These are phyloP conservation scores for Parambassis ranga DNA, from an alignment of 2,797 vertebrate species.

Conservation along the genomic window DNA sequence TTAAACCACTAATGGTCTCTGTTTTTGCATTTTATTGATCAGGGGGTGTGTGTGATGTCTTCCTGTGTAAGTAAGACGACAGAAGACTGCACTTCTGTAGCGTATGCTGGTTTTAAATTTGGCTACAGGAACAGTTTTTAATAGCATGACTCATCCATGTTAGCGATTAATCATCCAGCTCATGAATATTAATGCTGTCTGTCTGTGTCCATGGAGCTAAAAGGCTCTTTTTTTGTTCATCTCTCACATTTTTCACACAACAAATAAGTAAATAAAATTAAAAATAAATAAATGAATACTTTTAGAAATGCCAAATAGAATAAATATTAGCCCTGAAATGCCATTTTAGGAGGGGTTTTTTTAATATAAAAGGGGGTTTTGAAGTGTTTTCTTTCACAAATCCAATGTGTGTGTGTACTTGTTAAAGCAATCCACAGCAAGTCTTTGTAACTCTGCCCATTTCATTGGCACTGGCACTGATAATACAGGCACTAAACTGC, in stretches of 20 bases:
- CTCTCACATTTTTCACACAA: slow-evolving; percentile 27
- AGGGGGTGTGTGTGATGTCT: background rate
- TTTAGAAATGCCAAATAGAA: slow-evolving; percentile 23
- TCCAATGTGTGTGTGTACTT: background rate
- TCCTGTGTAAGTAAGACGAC: slow-evolving; percentile 11
- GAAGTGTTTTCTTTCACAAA: slow-evolving; percentile 1
- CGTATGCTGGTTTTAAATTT: slow-evolving; percentile 50
- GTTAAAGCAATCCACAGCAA: slow-evolving; percentile 8
- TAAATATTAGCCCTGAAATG: background rate
- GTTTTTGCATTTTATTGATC: slow-evolving; percentile 34
- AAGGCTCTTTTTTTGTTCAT: slow-evolving; percentile 26
- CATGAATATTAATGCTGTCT: slow-evolving; percentile 59
- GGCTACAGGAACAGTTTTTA: slow-evolving; percentile 48
- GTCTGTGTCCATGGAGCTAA: slow-evolving; percentile 24
- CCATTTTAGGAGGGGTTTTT: background rate
- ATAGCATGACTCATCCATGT: slow-evolving; percentile 56
- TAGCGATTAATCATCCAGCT: slow-evolving; percentile 61
- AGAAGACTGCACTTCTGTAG: background rate
- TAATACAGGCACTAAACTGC: background rate
- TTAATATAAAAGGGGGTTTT: too few relatives aligned
- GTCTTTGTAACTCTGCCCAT: slow-evolving; percentile 1
- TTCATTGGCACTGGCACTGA: slow-evolving; percentile 3
- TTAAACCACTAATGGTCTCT: background rate
- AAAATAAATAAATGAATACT: slow-evolving; percentile 19
- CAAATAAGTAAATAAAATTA: slow-evolving; percentile 29